phyloP scores from a whole-genome alignment of 2,888 invertebrate genomes.

The Trichopoda pennipes region DNA sequence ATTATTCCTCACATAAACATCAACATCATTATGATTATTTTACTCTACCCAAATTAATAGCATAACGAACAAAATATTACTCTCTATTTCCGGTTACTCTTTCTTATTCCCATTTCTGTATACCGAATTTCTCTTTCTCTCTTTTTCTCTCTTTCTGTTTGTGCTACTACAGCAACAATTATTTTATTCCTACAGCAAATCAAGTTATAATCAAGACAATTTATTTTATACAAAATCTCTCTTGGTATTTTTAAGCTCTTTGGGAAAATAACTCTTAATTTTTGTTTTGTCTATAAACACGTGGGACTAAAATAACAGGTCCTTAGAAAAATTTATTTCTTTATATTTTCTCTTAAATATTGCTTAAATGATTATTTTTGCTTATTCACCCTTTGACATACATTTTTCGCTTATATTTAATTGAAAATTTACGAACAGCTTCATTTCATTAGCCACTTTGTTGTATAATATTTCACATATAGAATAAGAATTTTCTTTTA shows the following conservation, averaged over 20 bases:
- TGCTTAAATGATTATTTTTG: slow-evolving; percentile 44
- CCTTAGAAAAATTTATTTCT: neutral
- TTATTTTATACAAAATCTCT: slow-evolving; percentile 8
- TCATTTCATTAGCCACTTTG: slow-evolving; percentile 58
- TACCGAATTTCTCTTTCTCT: neutral
- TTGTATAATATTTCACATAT: slow-evolving; percentile 17
- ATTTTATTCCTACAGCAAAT: slow-evolving; percentile 43
- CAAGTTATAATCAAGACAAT: neutral
- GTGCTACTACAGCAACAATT: slow-evolving; percentile 38
- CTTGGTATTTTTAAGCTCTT: neutral
- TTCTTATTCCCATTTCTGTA: neutral
- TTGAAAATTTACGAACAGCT: slow-evolving; percentile 51
- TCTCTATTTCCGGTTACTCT: neutral
- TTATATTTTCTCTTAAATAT: slow-evolving; percentile 29
- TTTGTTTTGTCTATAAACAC: neutral
- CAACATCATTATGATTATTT: slow-evolving; percentile 10
- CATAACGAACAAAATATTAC: slow-evolving; percentile 20
- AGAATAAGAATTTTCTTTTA: neutral
- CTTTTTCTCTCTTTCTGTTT: neutral
- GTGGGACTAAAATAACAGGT: slow-evolving; percentile 18
- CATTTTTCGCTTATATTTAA: slow-evolving; percentile 63
- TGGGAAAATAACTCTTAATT: neutral
- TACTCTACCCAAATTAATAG: slow-evolving; percentile 32
- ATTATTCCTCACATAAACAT: slow-evolving; percentile 33
- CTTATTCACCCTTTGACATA: slow-evolving; percentile 67